Percentiles rank a stretch among this genome's conserved stretches.
Conservation (phyloP, 1,140 invertebrate genomes). For the Pararge aegeria region DNA sequence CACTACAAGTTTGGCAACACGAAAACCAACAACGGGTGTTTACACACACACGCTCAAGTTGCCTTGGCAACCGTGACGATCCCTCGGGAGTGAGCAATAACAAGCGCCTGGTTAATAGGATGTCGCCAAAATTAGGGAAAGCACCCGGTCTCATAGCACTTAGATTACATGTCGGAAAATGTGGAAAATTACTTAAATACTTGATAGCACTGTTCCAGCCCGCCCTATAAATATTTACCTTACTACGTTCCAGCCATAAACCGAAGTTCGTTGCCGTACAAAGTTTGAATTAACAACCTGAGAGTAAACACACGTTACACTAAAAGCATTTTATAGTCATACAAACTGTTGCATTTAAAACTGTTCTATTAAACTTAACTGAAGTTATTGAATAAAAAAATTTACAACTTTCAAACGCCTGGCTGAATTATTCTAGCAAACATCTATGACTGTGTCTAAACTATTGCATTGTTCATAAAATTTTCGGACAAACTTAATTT, state of each 20-base stretch:
- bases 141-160: constrained; percentile 49
- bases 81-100: constrained; percentile 60
- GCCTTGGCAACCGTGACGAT: constrained; percentile 45
- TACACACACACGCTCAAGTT: constrained; percentile 47
- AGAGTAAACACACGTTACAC: constrained; percentile 58
- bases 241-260: constrained; percentile 44
- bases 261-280: constrained; percentile 47
- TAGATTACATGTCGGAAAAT: constrained; percentile 58
- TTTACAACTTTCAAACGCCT: neutral
- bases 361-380: constrained; percentile 1
- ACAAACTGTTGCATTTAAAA: constrained; percentile 14
- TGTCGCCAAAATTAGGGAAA: constrained; percentile 68
- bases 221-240: constrained; percentile 62
- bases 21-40: constrained; percentile 43
- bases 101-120: constrained; percentile 65
- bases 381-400: neutral
- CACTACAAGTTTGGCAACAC: constrained; percentile 42
- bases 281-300: constrained; percentile 64
- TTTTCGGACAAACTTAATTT: too few relatives aligned
- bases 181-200: constrained; percentile 69
- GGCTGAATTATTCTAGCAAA: constrained; percentile 5
- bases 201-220: constrained; percentile 49
- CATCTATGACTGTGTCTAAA: neutral
- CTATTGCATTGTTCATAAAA: neutral
- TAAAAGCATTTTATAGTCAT: constrained; percentile 52